Evolutionary conservation across 2,888 invertebrate genomes (phyloP).

Genomic region (Mythimna impura): DNA sequence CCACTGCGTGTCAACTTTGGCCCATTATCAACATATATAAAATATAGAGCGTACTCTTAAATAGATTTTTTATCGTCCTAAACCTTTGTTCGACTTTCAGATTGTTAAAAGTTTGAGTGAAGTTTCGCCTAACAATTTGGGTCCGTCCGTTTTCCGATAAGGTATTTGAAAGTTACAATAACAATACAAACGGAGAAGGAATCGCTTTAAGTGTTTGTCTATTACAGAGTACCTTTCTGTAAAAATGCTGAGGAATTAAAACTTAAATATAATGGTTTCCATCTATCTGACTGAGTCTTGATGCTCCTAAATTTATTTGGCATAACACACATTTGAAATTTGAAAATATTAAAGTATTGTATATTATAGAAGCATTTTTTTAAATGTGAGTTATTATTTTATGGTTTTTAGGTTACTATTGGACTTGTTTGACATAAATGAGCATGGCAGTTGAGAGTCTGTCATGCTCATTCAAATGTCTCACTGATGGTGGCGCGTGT

Average conservation of each 20-base stretch:
- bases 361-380: too few species aligned
- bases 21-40: not conserved
- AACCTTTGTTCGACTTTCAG: constrained; percentile 37
- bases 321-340: too few species aligned
- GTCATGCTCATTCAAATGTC: too few species aligned
- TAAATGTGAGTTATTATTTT: too few species aligned
- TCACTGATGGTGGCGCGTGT: too few species aligned
- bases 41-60: not conserved
- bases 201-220: constrained; percentile 27
- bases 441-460: too few species aligned
- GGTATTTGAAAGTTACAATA: constrained; percentile 44
- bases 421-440: too few species aligned
- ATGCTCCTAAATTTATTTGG: too few species aligned
- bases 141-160: constrained; percentile 37
- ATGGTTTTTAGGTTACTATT: too few species aligned
- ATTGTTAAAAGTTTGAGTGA: constrained; percentile 54
- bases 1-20: too few species aligned
- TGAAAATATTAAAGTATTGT: too few species aligned
- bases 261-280: not conserved
- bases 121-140: constrained; percentile 44
- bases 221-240: constrained; percentile 7
- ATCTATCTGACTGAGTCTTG: too few species aligned
- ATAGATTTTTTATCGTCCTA: constrained; percentile 21
- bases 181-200: constrained; percentile 38
- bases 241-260: not conserved